Evolutionary conservation across 2,797 vertebrate genomes (phyloP), one percentile per base, ranked within the genome.

Genomic region (Epinephelus malabaricus): DNA sequence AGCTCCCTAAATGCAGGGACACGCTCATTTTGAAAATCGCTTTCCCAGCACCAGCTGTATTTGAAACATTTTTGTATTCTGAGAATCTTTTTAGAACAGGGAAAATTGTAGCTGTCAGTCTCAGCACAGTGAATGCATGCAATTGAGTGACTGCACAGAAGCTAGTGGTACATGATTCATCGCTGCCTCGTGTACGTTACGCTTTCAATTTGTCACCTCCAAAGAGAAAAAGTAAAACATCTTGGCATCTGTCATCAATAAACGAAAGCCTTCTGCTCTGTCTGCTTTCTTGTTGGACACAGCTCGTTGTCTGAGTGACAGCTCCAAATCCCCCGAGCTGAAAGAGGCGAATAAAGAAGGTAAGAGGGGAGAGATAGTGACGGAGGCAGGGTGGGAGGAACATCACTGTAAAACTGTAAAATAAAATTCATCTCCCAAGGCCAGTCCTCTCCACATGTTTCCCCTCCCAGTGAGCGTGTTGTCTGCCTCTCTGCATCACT

Each of bases 191-290:
- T 79, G 69, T 38, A 67, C 69, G 49, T 85, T 66, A 64, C 25
- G 14, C 68, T 78, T 83, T 82, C 7, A 18, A 82, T 91, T 85
- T 88, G 82, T 86, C 85, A 79, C 78, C 71, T 75, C 63, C 72
- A 53, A 71, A 82, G 74, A 72, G 49, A 61, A 49, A 74, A 74
- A 73, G 60, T 47, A 43, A 62, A 85, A 73, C 66, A 63, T 67
- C 79, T 78, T 46, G 73, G 68, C 77, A 34, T 85, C 81, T 85
- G 81, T 81, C 77, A 75, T 82, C 68, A 74, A 70, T 85, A 89
- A 89, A 86, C 68, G 21, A 74, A 85, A 82, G 40, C 72, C 61
- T 65, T 77, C 66, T 50, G 53, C 75, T 83, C 74, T 61, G 25
- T 71, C 80, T 78, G 81, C 80, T 82, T 84, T 69, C 74, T 82